Evolutionary conservation across 2,888 invertebrate species (phyloP).

Genomic region (Nasonia oneida): DNA sequence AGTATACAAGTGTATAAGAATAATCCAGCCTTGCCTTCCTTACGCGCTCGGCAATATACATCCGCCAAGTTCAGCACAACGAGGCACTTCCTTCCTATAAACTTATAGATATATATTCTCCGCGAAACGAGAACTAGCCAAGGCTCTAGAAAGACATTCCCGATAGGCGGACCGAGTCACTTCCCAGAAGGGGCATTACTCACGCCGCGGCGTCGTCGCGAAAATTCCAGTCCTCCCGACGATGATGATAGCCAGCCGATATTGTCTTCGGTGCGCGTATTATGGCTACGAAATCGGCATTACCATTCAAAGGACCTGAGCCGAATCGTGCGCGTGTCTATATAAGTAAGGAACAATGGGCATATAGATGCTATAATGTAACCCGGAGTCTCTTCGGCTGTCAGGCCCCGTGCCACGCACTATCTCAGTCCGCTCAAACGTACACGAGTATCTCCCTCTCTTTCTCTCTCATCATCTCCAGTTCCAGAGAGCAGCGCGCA

Average conservation of each 20-base stretch:
- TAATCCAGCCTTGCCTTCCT: neutral
- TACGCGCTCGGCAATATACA: neutral
- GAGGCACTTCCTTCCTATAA: constrained; percentile 9
- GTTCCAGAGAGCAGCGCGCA: neutral
- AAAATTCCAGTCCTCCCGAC: neutral
- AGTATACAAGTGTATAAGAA: neutral
- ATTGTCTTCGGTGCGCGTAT: neutral
- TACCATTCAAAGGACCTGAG: neutral
- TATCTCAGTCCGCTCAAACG: constrained; percentile 26
- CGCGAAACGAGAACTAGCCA: neutral
- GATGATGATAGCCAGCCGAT: neutral
- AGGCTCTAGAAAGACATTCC: constrained; percentile 3
- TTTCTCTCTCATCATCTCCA: neutral
- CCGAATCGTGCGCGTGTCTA: neutral
- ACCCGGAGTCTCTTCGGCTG: neutral
- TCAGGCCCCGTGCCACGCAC: constrained; percentile 40
- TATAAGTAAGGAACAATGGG: neutral
- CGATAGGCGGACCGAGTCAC: neutral
- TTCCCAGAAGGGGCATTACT: constrained; percentile 4
- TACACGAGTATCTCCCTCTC: neutral
- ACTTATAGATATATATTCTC: neutral
- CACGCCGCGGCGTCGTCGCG: neutral
- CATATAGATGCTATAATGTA: neutral
- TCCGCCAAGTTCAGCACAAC: neutral
- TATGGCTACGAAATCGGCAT: neutral